These are phyloP conservation scores for Listronotus bonariensis DNA, from an alignment of 1,140 invertebrate genomes.

Conservation along the genomic window DNA sequence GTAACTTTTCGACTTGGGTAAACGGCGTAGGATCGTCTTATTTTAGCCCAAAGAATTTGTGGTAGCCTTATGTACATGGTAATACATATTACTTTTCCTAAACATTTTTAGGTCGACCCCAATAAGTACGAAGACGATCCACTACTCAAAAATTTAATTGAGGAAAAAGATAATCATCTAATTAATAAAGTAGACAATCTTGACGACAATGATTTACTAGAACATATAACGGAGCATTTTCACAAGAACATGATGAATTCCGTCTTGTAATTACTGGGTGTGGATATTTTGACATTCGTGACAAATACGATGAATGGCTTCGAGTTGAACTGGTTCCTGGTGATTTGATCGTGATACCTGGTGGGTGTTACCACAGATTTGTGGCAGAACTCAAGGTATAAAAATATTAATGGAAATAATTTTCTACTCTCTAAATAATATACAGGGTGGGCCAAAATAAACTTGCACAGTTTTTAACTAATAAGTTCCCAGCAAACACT, in stretches of 20 bases:
- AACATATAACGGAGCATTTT: conserved; percentile 90
- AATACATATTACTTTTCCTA: too few relatives aligned
- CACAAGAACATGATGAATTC: conserved; percentile 97
- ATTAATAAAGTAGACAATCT: conserved; percentile 29
- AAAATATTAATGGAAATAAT: too few relatives aligned
- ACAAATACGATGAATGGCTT: conserved; percentile 86
- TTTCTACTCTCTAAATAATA: not conserved
- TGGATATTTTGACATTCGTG: conserved; percentile 67
- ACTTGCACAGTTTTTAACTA: too few relatives aligned
- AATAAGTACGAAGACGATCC: conserved; percentile 36
- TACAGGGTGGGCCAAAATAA: too few relatives aligned
- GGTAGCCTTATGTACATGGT: too few relatives aligned
- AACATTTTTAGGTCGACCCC: conserved; percentile 28
- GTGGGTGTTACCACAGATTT: conserved; percentile 96
- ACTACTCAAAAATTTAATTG: conserved; percentile 37
- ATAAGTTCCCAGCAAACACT: too few relatives aligned
- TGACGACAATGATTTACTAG: conserved; percentile 83
- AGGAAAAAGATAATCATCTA: conserved; percentile 33
- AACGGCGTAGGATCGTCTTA: too few relatives aligned
- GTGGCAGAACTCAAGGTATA: conserved; percentile 80
- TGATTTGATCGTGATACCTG: conserved; percentile 90
- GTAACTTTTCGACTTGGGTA: too few relatives aligned
- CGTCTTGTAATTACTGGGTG: conserved; percentile 80
- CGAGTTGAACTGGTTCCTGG: conserved; percentile 76
- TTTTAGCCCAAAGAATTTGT: too few relatives aligned